Conservation (phyloP, 2,888 invertebrate species). For the Drosophila falleni region DNA sequence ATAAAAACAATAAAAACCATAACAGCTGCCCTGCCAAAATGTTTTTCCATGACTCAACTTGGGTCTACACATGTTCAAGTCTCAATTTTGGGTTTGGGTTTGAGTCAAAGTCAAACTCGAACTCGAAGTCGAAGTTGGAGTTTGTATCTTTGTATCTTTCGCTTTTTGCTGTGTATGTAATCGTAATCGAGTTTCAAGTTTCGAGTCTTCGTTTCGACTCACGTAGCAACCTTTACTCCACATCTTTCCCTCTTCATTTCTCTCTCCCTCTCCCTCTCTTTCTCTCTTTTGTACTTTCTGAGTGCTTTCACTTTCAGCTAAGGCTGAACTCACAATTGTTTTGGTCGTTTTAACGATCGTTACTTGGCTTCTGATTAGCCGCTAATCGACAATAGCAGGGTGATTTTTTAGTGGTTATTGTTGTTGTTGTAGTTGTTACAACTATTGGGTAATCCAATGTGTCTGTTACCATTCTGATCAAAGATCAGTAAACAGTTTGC, state of each 20-base stretch:
- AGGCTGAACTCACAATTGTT: conserved; percentile 64
- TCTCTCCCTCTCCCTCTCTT: conserved; percentile 16
- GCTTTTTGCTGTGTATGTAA: conserved; percentile 44
- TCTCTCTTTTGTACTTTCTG: conserved; percentile 29
- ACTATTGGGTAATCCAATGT: conserved; percentile 50
- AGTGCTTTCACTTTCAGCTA: conserved; percentile 80
- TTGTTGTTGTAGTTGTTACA: conserved; percentile 28
- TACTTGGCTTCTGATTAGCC: conserved; percentile 59
- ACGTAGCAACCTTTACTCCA: conserved; percentile 56
- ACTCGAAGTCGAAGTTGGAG: conserved; percentile 10
- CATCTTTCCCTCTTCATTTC: conserved; percentile 26
- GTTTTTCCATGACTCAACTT: conserved; percentile 60
- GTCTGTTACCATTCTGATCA: conserved; percentile 42
- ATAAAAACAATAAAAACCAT: conserved; percentile 11
- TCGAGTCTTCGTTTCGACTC: conserved; percentile 42
- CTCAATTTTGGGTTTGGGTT: conserved; percentile 25
- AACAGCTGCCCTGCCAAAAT: conserved; percentile 35
- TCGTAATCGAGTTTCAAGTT: conserved; percentile 50
- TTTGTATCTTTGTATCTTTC: conserved; percentile 43
- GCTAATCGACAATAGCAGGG: conserved; percentile 54
- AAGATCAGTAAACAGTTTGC: conserved; percentile 9
- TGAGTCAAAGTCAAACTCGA: conserved; percentile 9
- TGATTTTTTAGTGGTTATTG: conserved; percentile 26
- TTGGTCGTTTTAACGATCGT: conserved; percentile 56
- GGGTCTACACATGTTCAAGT: conserved; percentile 39